Evolutionary conservation across 2,113 vertebrate species (phyloP).

Genomic region (Pagrus major): DNA sequence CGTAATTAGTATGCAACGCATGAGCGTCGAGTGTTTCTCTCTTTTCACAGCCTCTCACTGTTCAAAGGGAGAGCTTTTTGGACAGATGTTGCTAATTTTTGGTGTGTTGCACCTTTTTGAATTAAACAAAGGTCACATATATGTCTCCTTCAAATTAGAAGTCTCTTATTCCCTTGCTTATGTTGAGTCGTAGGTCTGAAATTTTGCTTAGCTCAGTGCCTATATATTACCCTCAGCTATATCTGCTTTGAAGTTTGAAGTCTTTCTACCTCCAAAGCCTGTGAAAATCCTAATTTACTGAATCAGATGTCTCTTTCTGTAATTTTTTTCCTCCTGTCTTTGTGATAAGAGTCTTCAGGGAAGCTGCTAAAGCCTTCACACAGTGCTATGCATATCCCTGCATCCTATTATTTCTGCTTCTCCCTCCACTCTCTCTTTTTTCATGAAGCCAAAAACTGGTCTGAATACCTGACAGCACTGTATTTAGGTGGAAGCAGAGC

Average conservation of each 20-base stretch:
- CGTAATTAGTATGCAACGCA: conserved; percentile 59
- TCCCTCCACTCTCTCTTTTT: conserved; percentile 6
- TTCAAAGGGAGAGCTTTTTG: conserved; percentile 23
- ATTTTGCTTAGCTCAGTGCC: background rate
- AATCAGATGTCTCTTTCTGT: background rate
- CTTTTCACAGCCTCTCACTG: conserved; percentile 18
- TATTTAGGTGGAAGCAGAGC: conserved; percentile 35
- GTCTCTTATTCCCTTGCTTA: background rate
- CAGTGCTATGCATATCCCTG: background rate
- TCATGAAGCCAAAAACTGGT: background rate
- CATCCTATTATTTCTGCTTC: conserved; percentile 18
- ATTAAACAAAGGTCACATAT: background rate
- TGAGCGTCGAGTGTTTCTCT: background rate
- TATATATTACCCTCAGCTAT: background rate
- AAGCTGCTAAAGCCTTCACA: conserved; percentile 21
- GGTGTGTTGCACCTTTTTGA: conserved; percentile 4
- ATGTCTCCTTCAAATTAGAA: background rate
- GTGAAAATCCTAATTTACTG: background rate
- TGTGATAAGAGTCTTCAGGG: background rate
- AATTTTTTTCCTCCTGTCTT: background rate
- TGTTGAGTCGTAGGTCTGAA: too few species aligned
- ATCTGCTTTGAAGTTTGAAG: background rate
- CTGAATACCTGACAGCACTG: conserved; percentile 35
- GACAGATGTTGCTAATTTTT: conserved; percentile 34
- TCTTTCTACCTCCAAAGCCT: too few species aligned